phyloP scores from a whole-genome alignment of 2,888 invertebrate species.

The Clusia tigrina region DNA sequence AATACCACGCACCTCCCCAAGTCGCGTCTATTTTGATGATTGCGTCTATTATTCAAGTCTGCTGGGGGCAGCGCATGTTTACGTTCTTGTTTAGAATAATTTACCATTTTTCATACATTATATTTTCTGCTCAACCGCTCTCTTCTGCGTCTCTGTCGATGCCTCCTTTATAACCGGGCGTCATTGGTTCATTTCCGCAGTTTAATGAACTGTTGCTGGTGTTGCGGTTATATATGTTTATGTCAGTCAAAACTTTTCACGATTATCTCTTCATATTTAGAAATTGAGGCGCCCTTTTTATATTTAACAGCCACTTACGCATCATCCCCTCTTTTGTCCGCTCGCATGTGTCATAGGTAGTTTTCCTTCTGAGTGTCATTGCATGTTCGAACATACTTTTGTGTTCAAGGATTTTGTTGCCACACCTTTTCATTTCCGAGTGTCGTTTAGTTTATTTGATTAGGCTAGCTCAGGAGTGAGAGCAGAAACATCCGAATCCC shows the following conservation, averaged over 20 bases:
- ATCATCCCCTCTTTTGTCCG: too few species aligned
- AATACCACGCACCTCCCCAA: too few species aligned
- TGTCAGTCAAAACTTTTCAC: neutral
- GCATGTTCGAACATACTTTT: neutral
- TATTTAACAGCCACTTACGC: neutral
- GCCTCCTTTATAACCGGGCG: too few species aligned
- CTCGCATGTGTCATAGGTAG: neutral
- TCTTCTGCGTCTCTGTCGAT: too few species aligned
- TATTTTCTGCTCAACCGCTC: too few species aligned
- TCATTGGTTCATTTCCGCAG: neutral
- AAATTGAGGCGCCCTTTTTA: neutral
- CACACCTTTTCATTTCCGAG: conserved; percentile 12
- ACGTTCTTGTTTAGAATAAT: too few species aligned
- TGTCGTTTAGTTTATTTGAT: neutral
- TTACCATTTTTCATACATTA: neutral
- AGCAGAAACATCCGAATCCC: neutral
- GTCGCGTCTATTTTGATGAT: too few species aligned
- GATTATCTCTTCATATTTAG: neutral
- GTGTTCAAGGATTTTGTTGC: neutral
- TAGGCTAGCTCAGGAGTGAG: neutral
- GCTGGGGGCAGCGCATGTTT: too few species aligned
- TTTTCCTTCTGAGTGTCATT: neutral
- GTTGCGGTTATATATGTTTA: neutral
- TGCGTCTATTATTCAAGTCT: too few species aligned
- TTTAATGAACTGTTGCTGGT: neutral